These are phyloP conservation scores for Spea bombifrons DNA, from an alignment of 2,113 vertebrate species.

Conservation along the genomic window DNA sequence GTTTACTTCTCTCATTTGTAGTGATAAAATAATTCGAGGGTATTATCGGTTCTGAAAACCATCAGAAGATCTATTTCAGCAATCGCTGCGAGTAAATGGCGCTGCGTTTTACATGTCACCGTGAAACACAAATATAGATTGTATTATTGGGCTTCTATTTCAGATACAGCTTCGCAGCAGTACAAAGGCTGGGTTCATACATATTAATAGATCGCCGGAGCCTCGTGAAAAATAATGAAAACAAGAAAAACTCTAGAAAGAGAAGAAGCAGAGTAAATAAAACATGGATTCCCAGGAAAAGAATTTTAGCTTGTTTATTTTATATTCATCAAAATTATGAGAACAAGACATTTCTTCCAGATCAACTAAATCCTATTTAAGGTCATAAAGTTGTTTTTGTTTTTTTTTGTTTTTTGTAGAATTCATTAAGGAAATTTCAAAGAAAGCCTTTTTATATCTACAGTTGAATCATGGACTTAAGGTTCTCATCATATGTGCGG, in stretches of 20 bases:
- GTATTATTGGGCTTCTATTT: background rate
- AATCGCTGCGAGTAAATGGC: too few relatives aligned
- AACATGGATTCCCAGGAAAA: conserved; percentile 40
- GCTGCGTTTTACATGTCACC: too few relatives aligned
- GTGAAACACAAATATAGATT: background rate
- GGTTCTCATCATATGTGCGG: too few relatives aligned
- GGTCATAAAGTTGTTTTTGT: background rate
- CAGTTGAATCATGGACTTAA: too few relatives aligned
- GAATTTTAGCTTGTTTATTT: conserved; percentile 43
- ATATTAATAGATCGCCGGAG: conserved; percentile 32
- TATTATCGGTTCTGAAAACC: too few relatives aligned
- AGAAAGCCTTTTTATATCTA: too few relatives aligned
- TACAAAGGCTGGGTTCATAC: background rate
- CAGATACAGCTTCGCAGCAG: background rate
- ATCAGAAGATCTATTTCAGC: too few relatives aligned
- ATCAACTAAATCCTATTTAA: conserved; percentile 8
- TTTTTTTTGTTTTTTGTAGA: too few relatives aligned
- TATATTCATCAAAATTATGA: conserved; percentile 37
- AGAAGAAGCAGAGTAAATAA: conserved; percentile 24
- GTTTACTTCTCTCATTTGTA: too few relatives aligned
- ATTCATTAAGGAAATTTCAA: too few relatives aligned
- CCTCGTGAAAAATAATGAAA: background rate
- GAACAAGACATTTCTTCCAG: conserved; percentile 17
- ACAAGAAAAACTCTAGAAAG: conserved; percentile 27
- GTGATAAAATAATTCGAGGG: too few relatives aligned